Evolutionary conservation across 2,113 vertebrate genomes (phyloP), one percentile per base, ranked within the genome.

Genomic region (Brachyistius frenatus): DNA sequence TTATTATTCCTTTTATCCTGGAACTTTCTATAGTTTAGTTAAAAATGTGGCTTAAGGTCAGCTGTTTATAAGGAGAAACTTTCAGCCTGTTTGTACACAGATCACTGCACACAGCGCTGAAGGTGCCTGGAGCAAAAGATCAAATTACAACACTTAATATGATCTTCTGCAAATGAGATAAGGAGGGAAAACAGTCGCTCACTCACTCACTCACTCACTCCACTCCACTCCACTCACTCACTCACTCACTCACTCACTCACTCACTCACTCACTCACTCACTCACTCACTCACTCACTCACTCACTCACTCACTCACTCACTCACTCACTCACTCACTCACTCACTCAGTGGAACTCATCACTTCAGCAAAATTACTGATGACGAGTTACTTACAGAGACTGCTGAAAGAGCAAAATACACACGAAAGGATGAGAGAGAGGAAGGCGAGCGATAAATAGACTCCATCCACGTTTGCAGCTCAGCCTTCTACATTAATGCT

Each of bases 381-480:
- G 78, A 66, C 47, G 55, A 46, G 58, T 60, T 36, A 54, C 64
- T 62, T 58, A 32, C 37, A 69, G 35, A 5, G 37, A 30, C 30
- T 54, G 87, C 78, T 84, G 64, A 86, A 30, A 5, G 36, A 6
- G 74, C 65, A 46, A 76, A 73, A 58, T 50, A 13, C 61, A 62
- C 65, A 33, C 73, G 52, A 32, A 41, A 53, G 31, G 46, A 65
- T 55, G 2, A 37, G 49, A 76, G 33, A 36, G n/a, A 57, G 33
- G 46, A 10, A 58, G 31, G 49, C 49, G n/a, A 11, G 3, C 41
- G 16, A 62, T 49, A 54, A 58, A 56, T 33, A 41, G 53, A 60
- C 66, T 37, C 11, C 58, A 46, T 58, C 5, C 57, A 69, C 35
- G 56, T 81, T 54, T 30, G 8, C 53, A 58, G 63, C 63, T 80